Conservation (phyloP, 2,797 vertebrate genomes). For the Premnoplex brunnescens region DNA sequence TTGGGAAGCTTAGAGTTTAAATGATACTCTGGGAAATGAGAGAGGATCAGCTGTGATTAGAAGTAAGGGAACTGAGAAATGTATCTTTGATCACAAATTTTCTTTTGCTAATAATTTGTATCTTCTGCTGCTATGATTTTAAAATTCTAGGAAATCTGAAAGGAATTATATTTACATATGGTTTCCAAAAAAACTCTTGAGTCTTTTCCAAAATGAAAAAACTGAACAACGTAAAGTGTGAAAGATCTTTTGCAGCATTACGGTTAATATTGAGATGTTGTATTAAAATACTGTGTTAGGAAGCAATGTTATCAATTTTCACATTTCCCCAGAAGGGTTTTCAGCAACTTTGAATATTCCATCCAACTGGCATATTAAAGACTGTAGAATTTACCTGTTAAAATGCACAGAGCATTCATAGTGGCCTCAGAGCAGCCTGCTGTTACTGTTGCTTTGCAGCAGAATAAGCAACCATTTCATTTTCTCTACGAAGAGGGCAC, state of each 20-base stretch:
- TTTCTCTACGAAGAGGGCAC: neutral
- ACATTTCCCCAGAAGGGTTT: slow-evolving; percentile 7
- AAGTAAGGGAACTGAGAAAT: neutral
- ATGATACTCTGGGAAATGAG: neutral
- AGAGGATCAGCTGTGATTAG: neutral
- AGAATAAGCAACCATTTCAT: neutral
- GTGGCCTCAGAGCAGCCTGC: neutral
- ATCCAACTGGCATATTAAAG: neutral
- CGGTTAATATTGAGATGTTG: neutral
- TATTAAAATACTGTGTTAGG: slow-evolving; percentile 13
- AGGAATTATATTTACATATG: slow-evolving; percentile 14
- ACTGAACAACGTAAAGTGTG: neutral
- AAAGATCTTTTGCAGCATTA: slow-evolving; percentile 25
- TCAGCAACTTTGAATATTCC: neutral
- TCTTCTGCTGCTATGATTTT: neutral
- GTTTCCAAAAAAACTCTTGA: neutral
- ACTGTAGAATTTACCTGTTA: slow-evolving; percentile 8
- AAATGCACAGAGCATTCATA: neutral
- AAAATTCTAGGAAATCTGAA: neutral
- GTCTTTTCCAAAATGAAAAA: slow-evolving; percentile 27
- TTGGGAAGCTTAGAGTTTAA: neutral
- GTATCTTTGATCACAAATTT: neutral
- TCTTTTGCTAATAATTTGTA: neutral
- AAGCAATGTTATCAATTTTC: slow-evolving; percentile 7
- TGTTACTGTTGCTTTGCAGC: neutral